phyloP scores from a whole-genome alignment of 2,888 invertebrate species.

The Melinaea marsaeus region DNA sequence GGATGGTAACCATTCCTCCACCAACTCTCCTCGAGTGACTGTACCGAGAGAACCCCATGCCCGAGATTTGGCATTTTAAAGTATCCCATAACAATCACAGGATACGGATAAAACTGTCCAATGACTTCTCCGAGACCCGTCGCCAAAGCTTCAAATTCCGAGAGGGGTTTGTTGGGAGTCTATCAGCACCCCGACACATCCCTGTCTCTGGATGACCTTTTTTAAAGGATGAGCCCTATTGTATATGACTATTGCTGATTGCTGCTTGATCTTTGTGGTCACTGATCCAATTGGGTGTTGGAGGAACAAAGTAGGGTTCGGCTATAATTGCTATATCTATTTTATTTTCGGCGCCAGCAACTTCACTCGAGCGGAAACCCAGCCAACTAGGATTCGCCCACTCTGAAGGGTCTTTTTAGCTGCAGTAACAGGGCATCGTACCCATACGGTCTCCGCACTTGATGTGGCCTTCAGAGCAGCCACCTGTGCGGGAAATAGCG shows the following conservation, averaged over 20 bases:
- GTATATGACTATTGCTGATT: neutral
- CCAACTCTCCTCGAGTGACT: slow-evolving; percentile 17
- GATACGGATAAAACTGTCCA: neutral
- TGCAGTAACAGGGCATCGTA: slow-evolving; percentile 23
- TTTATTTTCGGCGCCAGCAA: slow-evolving; percentile 13
- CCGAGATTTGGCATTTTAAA: slow-evolving; percentile 28
- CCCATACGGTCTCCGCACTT: slow-evolving; percentile 13
- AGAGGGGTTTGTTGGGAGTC: slow-evolving; percentile 27
- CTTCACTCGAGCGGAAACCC: slow-evolving; percentile 21
- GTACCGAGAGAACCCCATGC: slow-evolving; percentile 28
- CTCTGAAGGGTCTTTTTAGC: slow-evolving; percentile 22
- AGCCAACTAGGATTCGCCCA: slow-evolving; percentile 25
- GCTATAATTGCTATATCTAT: slow-evolving; percentile 15
- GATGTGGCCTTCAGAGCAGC: slow-evolving; percentile 6
- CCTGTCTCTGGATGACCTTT: slow-evolving; percentile 10
- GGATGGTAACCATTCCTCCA: slow-evolving; percentile 25
- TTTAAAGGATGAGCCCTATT: neutral
- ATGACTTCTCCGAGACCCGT: slow-evolving; percentile 1
- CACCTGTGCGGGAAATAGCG: slow-evolving; percentile 19
- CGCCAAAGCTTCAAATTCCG: slow-evolving; percentile 30
- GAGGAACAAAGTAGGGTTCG: slow-evolving; percentile 19
- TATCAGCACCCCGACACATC: slow-evolving; percentile 20
- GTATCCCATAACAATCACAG: slow-evolving; percentile 19
- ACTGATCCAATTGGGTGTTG: slow-evolving; percentile 2
- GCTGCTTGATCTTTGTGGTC: slow-evolving; percentile 8